A percentile compares a stretch with the other conserved stretches of the same genome.
Conservation (phyloP, 2,113 vertebrate genomes). For the Ahaetulla prasina region DNA sequence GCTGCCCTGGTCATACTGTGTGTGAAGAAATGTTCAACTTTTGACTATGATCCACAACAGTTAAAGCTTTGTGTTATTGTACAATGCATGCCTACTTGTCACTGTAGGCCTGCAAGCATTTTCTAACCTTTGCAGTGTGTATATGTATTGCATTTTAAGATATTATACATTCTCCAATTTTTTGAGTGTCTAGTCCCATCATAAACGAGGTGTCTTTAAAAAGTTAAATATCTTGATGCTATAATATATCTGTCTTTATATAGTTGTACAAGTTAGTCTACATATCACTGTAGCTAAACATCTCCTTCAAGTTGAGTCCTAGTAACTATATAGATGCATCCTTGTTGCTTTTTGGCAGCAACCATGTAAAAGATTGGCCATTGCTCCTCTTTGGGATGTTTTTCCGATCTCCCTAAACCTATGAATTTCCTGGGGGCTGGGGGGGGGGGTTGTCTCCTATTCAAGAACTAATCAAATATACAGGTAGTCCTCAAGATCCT, state of each 20-base stretch:
- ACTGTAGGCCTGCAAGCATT: background rate
- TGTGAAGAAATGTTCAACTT: background rate
- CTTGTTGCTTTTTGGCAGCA: background rate
- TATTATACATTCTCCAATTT: background rate
- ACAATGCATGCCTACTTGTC: background rate
- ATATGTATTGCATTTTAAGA: background rate
- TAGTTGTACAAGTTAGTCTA: background rate
- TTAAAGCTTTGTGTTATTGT: background rate
- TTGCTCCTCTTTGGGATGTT: background rate
- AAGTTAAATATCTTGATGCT: background rate
- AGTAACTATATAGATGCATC: background rate
- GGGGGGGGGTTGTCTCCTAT: background rate
- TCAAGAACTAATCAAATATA: background rate
- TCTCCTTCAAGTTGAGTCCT: background rate
- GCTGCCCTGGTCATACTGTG: constrained; percentile 1
- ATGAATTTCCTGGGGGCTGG: background rate
- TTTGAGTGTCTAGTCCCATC: background rate
- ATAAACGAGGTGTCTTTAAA: background rate
- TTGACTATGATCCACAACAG: background rate
- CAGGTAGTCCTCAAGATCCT: too few relatives aligned
- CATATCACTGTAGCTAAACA: background rate
- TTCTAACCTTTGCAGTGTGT: background rate
- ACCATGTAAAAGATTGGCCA: background rate
- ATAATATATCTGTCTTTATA: background rate
- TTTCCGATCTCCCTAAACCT: background rate